These are phyloP conservation scores for Tortricodes alternella DNA, from an alignment of 2,888 invertebrate species.

Conservation along the genomic window DNA sequence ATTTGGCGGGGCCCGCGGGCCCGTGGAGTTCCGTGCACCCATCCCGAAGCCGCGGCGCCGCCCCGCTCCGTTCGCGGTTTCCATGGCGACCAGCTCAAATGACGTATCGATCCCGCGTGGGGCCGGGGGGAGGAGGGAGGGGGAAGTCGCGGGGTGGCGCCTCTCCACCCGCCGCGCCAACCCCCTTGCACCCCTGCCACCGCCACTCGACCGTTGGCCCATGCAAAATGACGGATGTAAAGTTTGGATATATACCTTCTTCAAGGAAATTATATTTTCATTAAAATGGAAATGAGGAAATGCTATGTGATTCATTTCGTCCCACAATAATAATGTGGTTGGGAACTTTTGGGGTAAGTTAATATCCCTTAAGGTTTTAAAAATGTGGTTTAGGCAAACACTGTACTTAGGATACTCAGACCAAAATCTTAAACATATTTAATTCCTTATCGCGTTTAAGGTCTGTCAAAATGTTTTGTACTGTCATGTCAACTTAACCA, in stretches of 20 bases:
- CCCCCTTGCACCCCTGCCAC: constrained; percentile 71
- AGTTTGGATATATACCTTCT: constrained; percentile 81
- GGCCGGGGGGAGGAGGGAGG: constrained; percentile 56
- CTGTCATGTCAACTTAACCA: no score
- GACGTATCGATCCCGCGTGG: constrained; percentile 82
- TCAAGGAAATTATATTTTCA: constrained; percentile 81
- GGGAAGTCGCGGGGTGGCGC: constrained; percentile 68
- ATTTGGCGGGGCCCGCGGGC: constrained; percentile 57
- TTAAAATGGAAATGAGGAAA: constrained; percentile 78
- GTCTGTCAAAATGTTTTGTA: no score
- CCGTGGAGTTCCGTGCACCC: constrained; percentile 71
- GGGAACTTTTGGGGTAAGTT: no score
- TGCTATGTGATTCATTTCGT: constrained; percentile 62
- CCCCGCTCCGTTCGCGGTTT: constrained; percentile 81
- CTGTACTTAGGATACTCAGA: no score
- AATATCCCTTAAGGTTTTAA: no score
- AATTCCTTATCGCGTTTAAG: no score
- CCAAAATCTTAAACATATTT: no score
- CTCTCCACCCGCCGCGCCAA: constrained; percentile 74
- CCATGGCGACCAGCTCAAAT: constrained; percentile 83
- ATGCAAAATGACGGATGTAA: constrained; percentile 83
- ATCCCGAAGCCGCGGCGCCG: constrained; percentile 74
- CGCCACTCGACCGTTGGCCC: constrained; percentile 80
- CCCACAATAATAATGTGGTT: constrained; percentile 42
- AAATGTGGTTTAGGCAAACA: no score